These are phyloP conservation scores for Eupithecia vulgata DNA, from an alignment of 2,888 invertebrate species.

Conservation along the genomic window DNA sequence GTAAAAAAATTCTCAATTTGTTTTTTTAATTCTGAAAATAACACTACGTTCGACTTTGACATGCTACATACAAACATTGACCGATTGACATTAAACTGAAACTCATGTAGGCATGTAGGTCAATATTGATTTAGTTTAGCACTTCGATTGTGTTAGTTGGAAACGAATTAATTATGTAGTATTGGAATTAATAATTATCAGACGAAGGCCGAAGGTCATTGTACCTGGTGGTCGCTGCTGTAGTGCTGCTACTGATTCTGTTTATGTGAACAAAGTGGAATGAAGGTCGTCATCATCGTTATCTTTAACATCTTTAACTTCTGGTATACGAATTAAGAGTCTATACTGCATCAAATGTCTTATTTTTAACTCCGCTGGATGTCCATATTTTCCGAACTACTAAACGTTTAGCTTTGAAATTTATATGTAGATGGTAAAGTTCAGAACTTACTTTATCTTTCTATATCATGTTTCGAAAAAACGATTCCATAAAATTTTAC, in stretches of 20 bases:
- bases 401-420: too few relatives aligned
- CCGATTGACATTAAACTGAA: slow-evolving; percentile 6
- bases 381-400: too few relatives aligned
- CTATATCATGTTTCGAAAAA: too few relatives aligned
- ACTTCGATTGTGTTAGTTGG: slow-evolving; percentile 10
- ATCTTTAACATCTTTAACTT: not conserved
- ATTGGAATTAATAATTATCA: slow-evolving; percentile 63
- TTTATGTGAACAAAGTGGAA: not conserved
- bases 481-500: too few relatives aligned
- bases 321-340: not conserved
- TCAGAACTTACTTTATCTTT: too few relatives aligned
- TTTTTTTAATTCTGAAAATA: not conserved
- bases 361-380: too few relatives aligned
- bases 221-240: slow-evolving; percentile 6
- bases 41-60: not conserved
- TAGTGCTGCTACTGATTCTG: not conserved
- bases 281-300: not conserved
- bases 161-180: slow-evolving; percentile 44
- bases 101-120: slow-evolving; percentile 12
- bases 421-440: too few relatives aligned
- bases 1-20: not conserved
- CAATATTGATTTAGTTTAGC: not conserved
- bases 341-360: too few relatives aligned
- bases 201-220: slow-evolving; percentile 50
- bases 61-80: slow-evolving; percentile 1